Percentiles rank a stretch among this genome's conserved stretches.
These are phyloP conservation scores for Dasypus novemcinctus DNA, from an alignment of 2,113 vertebrate species.

Conservation along the genomic window DNA sequence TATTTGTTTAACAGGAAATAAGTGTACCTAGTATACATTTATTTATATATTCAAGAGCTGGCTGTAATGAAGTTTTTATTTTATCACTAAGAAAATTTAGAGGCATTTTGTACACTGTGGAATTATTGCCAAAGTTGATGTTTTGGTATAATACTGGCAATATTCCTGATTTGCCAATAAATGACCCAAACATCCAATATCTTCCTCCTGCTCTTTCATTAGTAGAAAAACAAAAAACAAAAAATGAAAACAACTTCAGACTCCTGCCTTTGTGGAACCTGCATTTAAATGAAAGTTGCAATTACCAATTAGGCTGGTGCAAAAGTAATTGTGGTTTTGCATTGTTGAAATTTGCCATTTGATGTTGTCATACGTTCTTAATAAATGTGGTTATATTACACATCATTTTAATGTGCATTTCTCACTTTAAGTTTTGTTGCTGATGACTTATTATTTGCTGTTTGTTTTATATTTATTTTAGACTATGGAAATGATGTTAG, in stretches of 20 bases:
- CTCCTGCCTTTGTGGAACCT: not conserved
- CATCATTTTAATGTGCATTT: no score
- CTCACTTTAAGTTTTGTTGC: no score
- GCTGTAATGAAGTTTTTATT: constrained; percentile 31
- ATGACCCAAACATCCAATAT: not conserved
- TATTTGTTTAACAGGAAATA: constrained; percentile 30
- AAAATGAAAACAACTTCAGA: not conserved
- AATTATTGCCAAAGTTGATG: constrained; percentile 44
- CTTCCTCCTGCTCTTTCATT: not conserved
- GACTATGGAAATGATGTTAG: no score
- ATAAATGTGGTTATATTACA: no score
- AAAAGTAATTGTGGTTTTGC: no score
- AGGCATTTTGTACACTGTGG: not conserved
- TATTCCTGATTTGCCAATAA: constrained; percentile 43
- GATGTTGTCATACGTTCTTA: no score
- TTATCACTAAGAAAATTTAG: constrained; percentile 49
- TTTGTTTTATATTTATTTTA: no score
- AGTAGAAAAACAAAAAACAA: not conserved
- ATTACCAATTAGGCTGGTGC: no score
- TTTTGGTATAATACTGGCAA: not conserved
- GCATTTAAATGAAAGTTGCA: not conserved
- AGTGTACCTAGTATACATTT: constrained; percentile 2
- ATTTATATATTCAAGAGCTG: constrained; percentile 25
- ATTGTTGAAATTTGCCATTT: no score
- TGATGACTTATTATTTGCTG: no score